Evolutionary conservation across 2,888 invertebrate species (phyloP), one percentile per base, ranked within the genome.

Genomic region (Nomada flava): DNA sequence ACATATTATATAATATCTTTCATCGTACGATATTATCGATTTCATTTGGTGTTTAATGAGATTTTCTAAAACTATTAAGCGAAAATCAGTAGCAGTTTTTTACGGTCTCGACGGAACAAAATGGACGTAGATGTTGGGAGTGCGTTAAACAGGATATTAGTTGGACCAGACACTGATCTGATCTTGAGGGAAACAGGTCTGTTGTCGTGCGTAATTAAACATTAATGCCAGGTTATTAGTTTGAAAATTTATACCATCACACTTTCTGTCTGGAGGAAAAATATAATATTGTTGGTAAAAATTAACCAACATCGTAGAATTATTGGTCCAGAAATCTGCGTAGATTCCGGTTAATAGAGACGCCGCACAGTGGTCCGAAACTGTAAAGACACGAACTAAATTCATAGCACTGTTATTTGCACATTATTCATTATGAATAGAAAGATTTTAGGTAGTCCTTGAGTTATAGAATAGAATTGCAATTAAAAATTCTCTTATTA

Each of bases 31-130:
- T 47, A 1, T 15, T 15, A 47, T 47, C 47, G 47, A 47, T 13
- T 47, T 44, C 13, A n/a, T 10, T 15, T 13, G 26, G 20, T 4
- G 23, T 63, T 55, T 57, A 42, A 71, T 36, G 71, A 50, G 63
- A n/a, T 71, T 71, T 63, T n/a, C 44, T 15, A 23, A 47, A 42
- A 57, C 3, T 63, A 23, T 76, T 72, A 36, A 42, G n/a, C 2
- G 1, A 13, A 63, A 55, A 47, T 53, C 55, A 29, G 55, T 63
- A 62, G 29, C n/a, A 5, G 23, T 67, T 74, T 67, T 74, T 36
- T 23, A n/a, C 44, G 9, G 11, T 15, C 26, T 1, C 26, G 11
- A 0, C 1, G 23, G 23, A 11, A 26, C 13, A 36, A 57, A 36
- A 59, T 59, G 36, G 47, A 68, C 42, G 63, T 9, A 9, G n/a